Evolutionary conservation across 2,888 invertebrate genomes (phyloP).

Genomic region (Alentia gelatinosa): DNA sequence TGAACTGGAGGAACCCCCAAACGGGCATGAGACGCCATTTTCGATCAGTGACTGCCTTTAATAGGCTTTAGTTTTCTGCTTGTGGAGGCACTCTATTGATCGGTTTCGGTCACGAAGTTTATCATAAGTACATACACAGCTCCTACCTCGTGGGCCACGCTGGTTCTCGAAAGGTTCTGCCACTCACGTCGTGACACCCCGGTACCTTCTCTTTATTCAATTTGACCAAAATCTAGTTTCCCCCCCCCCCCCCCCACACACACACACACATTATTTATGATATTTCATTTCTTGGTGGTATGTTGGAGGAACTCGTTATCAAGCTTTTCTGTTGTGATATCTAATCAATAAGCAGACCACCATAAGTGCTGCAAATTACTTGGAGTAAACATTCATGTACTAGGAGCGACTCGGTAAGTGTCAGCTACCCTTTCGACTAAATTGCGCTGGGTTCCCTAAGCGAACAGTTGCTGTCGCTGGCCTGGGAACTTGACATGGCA

Average conservation of each 20-base stretch:
- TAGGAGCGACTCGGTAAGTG: background rate
- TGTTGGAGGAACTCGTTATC: background rate
- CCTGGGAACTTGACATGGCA: conserved; percentile 7
- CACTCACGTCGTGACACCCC: background rate
- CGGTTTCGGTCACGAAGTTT: background rate
- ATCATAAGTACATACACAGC: background rate
- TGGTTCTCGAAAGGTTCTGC: background rate
- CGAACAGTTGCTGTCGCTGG: background rate
- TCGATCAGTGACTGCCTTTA: conserved; percentile 32
- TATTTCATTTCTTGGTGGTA: background rate
- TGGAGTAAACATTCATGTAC: background rate
- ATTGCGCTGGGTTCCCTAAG: background rate
- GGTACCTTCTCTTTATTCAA: background rate
- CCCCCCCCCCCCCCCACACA: background rate
- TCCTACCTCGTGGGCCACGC: background rate
- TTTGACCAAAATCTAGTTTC: background rate
- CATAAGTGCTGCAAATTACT: background rate
- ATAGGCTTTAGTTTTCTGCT: conserved; percentile 34
- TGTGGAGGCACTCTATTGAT: background rate
- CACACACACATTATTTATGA: background rate
- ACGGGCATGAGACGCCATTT: background rate
- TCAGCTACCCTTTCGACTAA: background rate
- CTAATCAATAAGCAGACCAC: background rate
- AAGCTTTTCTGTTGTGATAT: background rate
- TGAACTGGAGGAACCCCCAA: background rate